Evolutionary conservation across 2,888 invertebrate genomes (phyloP).

Genomic region (Caenorhabditis angaria): DNA sequence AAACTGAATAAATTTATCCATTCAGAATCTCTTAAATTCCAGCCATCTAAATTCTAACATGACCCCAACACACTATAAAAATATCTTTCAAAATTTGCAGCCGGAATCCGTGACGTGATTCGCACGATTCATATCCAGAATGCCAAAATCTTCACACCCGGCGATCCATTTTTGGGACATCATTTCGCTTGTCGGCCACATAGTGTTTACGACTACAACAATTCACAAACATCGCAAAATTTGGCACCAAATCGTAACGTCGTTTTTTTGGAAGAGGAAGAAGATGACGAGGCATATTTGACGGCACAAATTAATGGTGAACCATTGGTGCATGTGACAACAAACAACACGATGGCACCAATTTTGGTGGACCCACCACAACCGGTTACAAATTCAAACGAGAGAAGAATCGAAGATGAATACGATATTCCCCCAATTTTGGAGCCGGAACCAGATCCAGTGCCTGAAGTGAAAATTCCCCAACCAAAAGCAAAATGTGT

Average conservation of each 20-base stretch:
- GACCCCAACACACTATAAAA: background rate
- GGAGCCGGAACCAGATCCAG: background rate
- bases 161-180: slow-evolving; percentile 54
- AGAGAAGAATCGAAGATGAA: slow-evolving; percentile 1
- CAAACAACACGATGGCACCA: background rate
- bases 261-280: slow-evolving; percentile 37
- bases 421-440: background rate
- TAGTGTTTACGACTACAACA: slow-evolving; percentile 29
- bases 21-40: background rate
- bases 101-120: slow-evolving; percentile 49
- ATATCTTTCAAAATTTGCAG: slow-evolving; percentile 16
- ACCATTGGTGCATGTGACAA: too few relatives aligned
- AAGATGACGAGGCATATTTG: background rate
- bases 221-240: slow-evolving; percentile 8
- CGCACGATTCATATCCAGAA: slow-evolving; percentile 52
- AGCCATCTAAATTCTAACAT: too few relatives aligned
- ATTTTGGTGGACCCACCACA: background rate
- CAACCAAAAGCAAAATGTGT: background rate
- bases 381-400: background rate
- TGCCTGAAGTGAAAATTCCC: background rate
- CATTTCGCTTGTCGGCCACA: slow-evolving; percentile 52
- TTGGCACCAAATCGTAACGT: slow-evolving; percentile 14
- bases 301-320: background rate
- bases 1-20: background rate
- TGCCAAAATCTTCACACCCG: slow-evolving; percentile 42